phyloP scores from a whole-genome alignment of 2,888 invertebrate species.

The Pristionchus fissidentatus region DNA sequence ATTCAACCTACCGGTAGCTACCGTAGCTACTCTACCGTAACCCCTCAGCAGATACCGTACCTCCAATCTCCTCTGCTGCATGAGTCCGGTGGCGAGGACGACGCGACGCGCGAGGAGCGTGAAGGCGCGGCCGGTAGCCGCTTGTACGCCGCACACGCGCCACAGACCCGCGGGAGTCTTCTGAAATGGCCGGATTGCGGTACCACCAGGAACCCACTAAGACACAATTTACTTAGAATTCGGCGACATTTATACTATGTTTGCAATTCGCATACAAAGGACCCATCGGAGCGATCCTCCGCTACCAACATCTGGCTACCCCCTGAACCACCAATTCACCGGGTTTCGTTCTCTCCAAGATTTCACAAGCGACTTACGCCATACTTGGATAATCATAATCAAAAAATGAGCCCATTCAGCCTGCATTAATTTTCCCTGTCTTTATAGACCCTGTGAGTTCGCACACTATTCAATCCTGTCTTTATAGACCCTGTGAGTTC shows the following conservation, averaged over 20 bases:
- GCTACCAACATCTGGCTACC: background rate
- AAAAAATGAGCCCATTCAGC: no score
- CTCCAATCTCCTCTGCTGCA: conserved; percentile 27
- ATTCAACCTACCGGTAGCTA: background rate
- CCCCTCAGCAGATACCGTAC: background rate
- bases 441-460: no score
- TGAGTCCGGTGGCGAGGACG: conserved; percentile 44
- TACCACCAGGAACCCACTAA: no score
- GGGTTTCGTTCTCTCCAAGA: no score
- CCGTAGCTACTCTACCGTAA: background rate
- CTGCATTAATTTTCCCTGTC: no score
- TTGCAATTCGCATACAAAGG: background rate
- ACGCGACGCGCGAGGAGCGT: background rate
- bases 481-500: no score
- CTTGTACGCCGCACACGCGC: conserved; percentile 8
- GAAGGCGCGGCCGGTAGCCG: background rate
- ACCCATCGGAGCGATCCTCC: background rate
- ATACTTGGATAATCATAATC: no score
- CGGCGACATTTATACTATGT: background rate
- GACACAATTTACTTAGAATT: background rate
- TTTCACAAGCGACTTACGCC: no score
- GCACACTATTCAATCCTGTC: no score
- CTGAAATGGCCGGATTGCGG: background rate
- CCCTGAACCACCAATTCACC: background rate
- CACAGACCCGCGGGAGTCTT: conserved; percentile 7